Base-by-base conservation (phyloP, 1,140 invertebrate species). In the Drosophila fuyamai region DNA sequence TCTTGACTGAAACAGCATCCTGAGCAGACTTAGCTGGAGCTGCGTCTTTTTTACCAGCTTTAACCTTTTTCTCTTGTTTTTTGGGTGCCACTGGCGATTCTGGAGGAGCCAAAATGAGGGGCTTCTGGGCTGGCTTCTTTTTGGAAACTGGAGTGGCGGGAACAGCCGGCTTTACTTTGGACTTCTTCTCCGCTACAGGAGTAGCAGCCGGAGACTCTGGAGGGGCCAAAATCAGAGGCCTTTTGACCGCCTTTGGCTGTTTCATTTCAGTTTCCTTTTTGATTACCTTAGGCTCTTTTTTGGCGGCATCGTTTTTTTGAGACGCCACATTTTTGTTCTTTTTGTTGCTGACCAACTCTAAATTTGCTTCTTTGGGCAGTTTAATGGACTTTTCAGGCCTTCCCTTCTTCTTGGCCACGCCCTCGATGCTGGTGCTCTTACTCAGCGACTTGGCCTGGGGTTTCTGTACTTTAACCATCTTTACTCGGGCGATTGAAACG, bases 391-490 rank as follows among this genome's bases (percentile, higher is more conserved):
- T 86, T 5, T 54, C 58, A 3, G 40, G 23, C 27, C 67, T 89
- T 13, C 40, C n/a, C 36, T 85, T 84, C n/a, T 89, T 78, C 35
- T 89, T 88, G 13, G 27, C 16, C 10, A 80, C 60, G 5, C 79
- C 62, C 8, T 89, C 78, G 44, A 61, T 68, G 58, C 68, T 71
- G 9, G 9, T 40, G 12, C 51, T 63, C 48, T 90, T 89, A 36
- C n/a, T 81, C 5, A 89, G 48, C 35, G 85, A 81, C 63, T 89
- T 89, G 10, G 84, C 70, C 41, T 75, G 61, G 4, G 85, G 85
- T 47, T 89, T 89, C 29, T 89, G 84, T 38, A 89, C 84, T 73
- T 89, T 89, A 5, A 89, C 84, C 84, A 89, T 89, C 10, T 76
- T 68, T 36, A 47, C 36, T 46, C 35, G 7, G 18, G 35, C 36